Conservation (phyloP, 2,113 vertebrate genomes). For the Nesogale talazaci region DNA sequence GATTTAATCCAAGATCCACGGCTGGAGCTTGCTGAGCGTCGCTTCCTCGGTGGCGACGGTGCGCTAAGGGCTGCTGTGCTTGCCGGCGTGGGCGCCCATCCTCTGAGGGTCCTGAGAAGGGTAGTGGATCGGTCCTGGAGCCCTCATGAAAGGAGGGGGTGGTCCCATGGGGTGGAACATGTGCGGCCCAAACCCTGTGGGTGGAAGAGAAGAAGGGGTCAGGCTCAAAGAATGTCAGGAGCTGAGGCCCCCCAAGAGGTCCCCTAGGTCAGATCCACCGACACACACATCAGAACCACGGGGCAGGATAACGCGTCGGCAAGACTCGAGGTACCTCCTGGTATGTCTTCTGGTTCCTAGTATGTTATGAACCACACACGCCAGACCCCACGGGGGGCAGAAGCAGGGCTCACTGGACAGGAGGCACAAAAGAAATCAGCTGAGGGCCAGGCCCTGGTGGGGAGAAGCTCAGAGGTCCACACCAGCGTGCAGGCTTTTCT, state of each 20-base stretch:
- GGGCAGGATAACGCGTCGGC: background rate
- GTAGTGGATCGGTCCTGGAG: slow-evolving; percentile 96
- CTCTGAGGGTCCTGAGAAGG: slow-evolving; percentile 97
- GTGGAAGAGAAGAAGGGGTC: slow-evolving; percentile 59
- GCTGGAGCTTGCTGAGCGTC: slow-evolving; percentile 57
- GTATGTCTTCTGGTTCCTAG: background rate
- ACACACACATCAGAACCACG: too few species aligned
- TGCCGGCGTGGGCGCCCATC: slow-evolving; percentile 95
- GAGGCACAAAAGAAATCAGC: background rate
- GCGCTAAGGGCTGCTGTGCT: slow-evolving; percentile 90
- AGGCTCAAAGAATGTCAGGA: slow-evolving; percentile 52
- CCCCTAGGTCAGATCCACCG: background rate
- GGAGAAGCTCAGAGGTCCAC: too few species aligned
- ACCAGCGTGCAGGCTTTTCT: background rate
- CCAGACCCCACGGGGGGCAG: background rate
- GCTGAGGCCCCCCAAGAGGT: background rate
- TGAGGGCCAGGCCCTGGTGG: background rate
- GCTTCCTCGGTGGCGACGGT: slow-evolving; percentile 42
- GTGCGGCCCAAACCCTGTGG: slow-evolving; percentile 93
- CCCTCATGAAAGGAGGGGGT: slow-evolving; percentile 94
- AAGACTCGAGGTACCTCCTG: background rate
- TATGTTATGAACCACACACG: too few species aligned
- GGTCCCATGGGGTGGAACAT: slow-evolving; percentile 94
- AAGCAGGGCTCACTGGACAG: background rate
- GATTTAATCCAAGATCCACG: slow-evolving; percentile 70